A percentile compares a stretch with the other conserved stretches of the same genome.
Conservation (phyloP, 2,888 invertebrate species). For the Nomada fabriciana region DNA sequence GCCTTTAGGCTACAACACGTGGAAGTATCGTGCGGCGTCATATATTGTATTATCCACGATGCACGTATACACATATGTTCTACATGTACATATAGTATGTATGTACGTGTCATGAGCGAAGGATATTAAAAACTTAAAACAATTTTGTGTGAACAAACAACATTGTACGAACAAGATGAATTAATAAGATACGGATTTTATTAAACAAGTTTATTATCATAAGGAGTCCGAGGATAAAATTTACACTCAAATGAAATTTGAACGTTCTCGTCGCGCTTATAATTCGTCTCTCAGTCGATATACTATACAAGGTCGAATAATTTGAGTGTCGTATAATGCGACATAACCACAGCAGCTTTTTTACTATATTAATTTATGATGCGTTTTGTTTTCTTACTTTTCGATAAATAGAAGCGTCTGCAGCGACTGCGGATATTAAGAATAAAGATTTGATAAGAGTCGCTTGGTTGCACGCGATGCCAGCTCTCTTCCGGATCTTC, state of each 20-base stretch:
- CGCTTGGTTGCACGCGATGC: slow-evolving; percentile 53
- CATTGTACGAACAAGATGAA: slow-evolving; percentile 47
- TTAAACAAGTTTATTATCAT: slow-evolving; percentile 66
- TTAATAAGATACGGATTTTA: slow-evolving; percentile 54
- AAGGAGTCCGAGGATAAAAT: slow-evolving; percentile 59
- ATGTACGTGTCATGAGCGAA: neutral
- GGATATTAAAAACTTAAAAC: neutral
- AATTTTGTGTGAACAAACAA: neutral
- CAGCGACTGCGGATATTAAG: slow-evolving; percentile 52
- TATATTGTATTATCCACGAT: too few relatives aligned
- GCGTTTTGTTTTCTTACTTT: neutral
- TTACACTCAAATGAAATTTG: slow-evolving; percentile 57
- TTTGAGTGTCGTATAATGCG: slow-evolving; percentile 59
- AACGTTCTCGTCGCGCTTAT: slow-evolving; percentile 30
- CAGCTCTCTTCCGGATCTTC: slow-evolving; percentile 34
- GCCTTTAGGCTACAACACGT: neutral
- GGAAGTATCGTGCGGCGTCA: neutral
- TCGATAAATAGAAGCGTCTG: slow-evolving; percentile 65
- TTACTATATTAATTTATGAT: slow-evolving; percentile 34
- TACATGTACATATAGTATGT: neutral
- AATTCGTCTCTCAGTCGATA: slow-evolving; percentile 46
- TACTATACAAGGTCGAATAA: slow-evolving; percentile 41
- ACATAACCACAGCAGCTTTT: slow-evolving; percentile 66
- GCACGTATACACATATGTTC: too few relatives aligned
- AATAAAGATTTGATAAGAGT: slow-evolving; percentile 36